These are phyloP conservation scores for Carapus acus DNA, from an alignment of 2,797 vertebrate genomes.

Conservation along the genomic window DNA sequence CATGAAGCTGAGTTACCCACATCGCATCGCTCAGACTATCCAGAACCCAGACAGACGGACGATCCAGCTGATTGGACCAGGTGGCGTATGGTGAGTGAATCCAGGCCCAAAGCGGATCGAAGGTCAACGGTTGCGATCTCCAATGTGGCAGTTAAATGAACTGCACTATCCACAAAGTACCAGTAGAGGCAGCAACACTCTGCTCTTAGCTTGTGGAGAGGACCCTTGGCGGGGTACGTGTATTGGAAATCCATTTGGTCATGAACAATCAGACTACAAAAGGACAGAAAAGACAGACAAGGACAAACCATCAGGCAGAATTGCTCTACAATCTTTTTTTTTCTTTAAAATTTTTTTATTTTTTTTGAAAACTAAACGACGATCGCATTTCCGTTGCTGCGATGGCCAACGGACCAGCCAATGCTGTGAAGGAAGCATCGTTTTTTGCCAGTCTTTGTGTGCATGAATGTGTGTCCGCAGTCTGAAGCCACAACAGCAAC, in stretches of 20 bases:
- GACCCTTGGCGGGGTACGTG: too few species aligned
- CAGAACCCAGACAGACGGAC: conserved; percentile 14
- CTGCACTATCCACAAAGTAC: conserved; percentile 45
- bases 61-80: too few species aligned
- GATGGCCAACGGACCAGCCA: conserved; percentile 44
- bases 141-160: too few species aligned
- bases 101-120: too few species aligned
- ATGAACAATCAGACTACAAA: too few species aligned
- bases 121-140: too few species aligned
- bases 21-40: conserved; percentile 38
- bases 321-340: too few species aligned
- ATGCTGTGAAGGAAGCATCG: conserved; percentile 64
- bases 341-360: too few species aligned
- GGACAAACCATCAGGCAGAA: too few species aligned
- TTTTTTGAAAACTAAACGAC: conserved; percentile 38
- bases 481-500: conserved; percentile 57
- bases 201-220: neutral
- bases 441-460: conserved; percentile 42
- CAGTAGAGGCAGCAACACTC: conserved; percentile 11
- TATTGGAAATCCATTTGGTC: too few species aligned
- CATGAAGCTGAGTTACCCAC: conserved; percentile 41
- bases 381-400: conserved; percentile 27
- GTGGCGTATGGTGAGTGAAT: too few species aligned
- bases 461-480: conserved; percentile 3
- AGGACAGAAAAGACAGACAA: too few species aligned